Conservation (phyloP, 2,888 invertebrate genomes). For the Lochmaea crataegi region DNA sequence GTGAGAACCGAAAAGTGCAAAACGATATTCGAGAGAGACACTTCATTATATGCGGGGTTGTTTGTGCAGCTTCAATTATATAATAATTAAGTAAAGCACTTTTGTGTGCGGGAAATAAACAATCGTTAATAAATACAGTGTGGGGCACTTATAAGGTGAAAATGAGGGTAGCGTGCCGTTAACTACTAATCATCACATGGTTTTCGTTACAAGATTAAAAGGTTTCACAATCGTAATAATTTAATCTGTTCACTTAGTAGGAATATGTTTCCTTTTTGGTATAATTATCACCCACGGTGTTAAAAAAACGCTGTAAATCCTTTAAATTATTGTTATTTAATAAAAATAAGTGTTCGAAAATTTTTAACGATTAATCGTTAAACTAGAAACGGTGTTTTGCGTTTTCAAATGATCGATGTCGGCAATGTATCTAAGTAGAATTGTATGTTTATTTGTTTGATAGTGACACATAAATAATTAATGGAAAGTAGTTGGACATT, state of each 20-base stretch:
- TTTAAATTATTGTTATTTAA: too few relatives aligned
- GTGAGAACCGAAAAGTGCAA: slow-evolving; percentile 48
- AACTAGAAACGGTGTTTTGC: too few relatives aligned
- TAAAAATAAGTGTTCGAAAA: too few relatives aligned
- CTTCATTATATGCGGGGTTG: slow-evolving; percentile 48
- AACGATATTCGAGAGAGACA: slow-evolving; percentile 37
- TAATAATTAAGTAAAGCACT: slow-evolving; percentile 10
- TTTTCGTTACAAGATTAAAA: slow-evolving; percentile 19
- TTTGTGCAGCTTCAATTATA: slow-evolving; percentile 48
- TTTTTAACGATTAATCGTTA: too few relatives aligned
- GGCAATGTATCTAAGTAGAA: too few relatives aligned
- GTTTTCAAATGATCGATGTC: too few relatives aligned
- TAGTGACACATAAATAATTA: too few relatives aligned
- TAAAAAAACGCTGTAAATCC: too few relatives aligned
- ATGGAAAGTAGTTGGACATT: too few relatives aligned
- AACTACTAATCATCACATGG: slow-evolving; percentile 14
- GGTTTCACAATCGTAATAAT: slow-evolving; percentile 27
- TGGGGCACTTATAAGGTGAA: slow-evolving; percentile 34
- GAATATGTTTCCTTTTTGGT: neutral
- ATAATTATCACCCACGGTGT: too few relatives aligned
- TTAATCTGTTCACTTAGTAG: slow-evolving; percentile 7
- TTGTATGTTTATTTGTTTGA: too few relatives aligned
- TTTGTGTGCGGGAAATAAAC: slow-evolving; percentile 18
- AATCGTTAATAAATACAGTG: slow-evolving; percentile 16
- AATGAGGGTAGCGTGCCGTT: slow-evolving; percentile 32